Base-by-base conservation (phyloP, 2,888 invertebrate species). In the Athalia circularis region DNA sequence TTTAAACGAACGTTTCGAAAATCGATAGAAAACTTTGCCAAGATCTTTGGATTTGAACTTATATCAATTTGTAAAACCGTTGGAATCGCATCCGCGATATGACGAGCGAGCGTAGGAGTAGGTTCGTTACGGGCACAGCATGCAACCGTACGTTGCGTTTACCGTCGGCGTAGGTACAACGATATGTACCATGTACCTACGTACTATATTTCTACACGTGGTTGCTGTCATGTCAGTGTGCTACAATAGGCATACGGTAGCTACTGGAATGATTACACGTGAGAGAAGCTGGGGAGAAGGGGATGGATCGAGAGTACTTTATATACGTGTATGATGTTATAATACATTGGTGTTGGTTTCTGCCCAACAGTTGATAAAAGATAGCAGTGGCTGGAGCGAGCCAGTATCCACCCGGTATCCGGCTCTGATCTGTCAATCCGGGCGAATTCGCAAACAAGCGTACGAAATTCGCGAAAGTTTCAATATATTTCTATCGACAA, bases 291-390 rank as follows among this genome's bases (percentile, higher is more conserved):
- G 79, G 79, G 65, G 70, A 70, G 74, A 54, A 52, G 68, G 29
- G 29, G 75, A 81, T 79, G 78, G 77, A 75, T 78, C 78, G 52
- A 80, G 78, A 81, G 82, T 81, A 79, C 79, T 76, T 78, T 67
- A 47, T 57, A 65, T 74, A 29, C 29, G 29, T 29, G 29, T 29
- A 78, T 65, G 52, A 78, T 84, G 84, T 83, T 84, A 86, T 85
- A 84, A 87, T 85, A 87, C 84, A 86, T 86, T 85, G 84, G 89
- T 88, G 88, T 86, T 87, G 87, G 88, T 86, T 83, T 83, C 86
- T 84, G 86, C 86, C 87, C 86, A 87, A 87, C 89, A 85, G 87
- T 88, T 89, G 89, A 89, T 90, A 90, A 90, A 89, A 90, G 90
- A 89, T 90, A 88, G 89, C 88, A 84, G 86, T 87, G 84, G 84